phyloP scores from a whole-genome alignment of 1,140 invertebrate species.

The Rhopalosiphum padi region DNA sequence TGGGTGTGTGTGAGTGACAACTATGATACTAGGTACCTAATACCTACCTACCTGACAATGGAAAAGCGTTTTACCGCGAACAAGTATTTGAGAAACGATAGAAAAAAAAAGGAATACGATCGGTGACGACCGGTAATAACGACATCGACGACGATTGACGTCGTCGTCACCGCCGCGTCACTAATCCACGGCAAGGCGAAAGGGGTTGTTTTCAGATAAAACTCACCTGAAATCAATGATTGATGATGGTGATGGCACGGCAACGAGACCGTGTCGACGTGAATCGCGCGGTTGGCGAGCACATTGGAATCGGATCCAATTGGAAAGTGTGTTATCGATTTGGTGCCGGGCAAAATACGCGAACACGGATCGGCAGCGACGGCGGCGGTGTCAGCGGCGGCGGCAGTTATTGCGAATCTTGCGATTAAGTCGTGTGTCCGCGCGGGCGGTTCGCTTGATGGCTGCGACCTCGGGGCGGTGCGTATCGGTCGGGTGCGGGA shows the following conservation, averaged over 20 bases:
- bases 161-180: background rate
- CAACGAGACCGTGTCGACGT: slow-evolving; percentile 3
- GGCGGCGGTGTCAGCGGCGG: background rate
- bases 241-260: background rate
- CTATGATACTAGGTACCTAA: background rate
- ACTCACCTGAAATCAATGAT: slow-evolving; percentile 46
- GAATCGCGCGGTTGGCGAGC: background rate
- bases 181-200: background rate
- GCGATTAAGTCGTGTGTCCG: background rate
- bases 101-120: background rate
- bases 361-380: background rate
- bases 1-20: background rate
- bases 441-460: no score
- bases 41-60: background rate
- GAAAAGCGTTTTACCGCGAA: background rate
- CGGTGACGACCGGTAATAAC: background rate
- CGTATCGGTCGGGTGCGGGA: no score
- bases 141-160: no score
- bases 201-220: background rate
- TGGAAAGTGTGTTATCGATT: background rate
- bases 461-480: background rate
- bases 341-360: background rate
- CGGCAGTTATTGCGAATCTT: background rate
- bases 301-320: background rate
- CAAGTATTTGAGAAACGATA: background rate